Conservation (phyloP, 2,113 vertebrate genomes). For the Barbus barbus region DNA sequence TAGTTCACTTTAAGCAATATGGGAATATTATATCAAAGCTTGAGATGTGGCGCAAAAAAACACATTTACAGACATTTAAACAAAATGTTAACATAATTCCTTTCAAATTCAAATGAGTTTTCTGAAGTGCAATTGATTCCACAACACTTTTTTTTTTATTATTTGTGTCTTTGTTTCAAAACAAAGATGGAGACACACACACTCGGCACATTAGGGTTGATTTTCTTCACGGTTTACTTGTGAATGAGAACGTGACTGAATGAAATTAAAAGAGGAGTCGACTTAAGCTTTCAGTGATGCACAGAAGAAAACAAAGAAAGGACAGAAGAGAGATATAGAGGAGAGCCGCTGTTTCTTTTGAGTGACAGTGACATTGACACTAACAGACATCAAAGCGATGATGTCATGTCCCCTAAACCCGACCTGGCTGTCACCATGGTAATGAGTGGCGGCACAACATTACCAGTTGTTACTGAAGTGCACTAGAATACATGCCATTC, state of each 20-base stretch:
- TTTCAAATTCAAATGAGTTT: slow-evolving; percentile 42
- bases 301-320: not conserved
- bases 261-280: slow-evolving; percentile 7
- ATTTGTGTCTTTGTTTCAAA: slow-evolving; percentile 16
- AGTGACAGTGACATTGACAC: slow-evolving; percentile 45
- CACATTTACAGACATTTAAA: not conserved
- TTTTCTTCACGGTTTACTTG: not conserved
- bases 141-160: not conserved
- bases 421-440: slow-evolving; percentile 42
- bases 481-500: not conserved
- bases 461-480: not conserved
- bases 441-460: slow-evolving; percentile 30
- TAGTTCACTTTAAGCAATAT: slow-evolving; percentile 10
- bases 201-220: not conserved
- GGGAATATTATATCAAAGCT: not conserved
- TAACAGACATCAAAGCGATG: slow-evolving; percentile 42
- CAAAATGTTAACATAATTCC: slow-evolving; percentile 1
- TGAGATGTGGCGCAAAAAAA: not conserved
- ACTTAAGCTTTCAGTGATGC: not conserved
- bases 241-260: not conserved
- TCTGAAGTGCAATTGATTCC: not conserved
- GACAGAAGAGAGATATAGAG: slow-evolving; percentile 1
- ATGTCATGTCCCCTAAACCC: slow-evolving; percentile 34
- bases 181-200: not conserved
- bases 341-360: slow-evolving; percentile 7